Percentiles rank a stretch among this genome's conserved stretches.
phyloP scores from a whole-genome alignment of 2,113 vertebrate genomes.

The Cyprinodon tularosa region DNA sequence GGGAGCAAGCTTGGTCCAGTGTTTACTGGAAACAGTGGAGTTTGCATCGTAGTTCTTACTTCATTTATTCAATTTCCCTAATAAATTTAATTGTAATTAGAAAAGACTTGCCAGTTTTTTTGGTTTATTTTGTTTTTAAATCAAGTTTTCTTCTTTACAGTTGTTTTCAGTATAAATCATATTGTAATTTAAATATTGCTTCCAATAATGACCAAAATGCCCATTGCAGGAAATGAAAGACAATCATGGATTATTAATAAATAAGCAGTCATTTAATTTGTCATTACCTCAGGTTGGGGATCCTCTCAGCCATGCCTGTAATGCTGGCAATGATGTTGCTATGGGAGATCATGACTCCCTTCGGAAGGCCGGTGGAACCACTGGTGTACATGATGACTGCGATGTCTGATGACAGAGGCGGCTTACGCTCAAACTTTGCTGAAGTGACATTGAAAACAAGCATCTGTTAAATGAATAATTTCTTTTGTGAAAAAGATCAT shows the following conservation, averaged over 20 bases:
- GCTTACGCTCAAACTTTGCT: slow-evolving; percentile 70
- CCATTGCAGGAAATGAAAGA: neutral
- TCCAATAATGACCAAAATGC: neutral
- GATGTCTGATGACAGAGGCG: slow-evolving; percentile 83
- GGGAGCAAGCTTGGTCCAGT: neutral
- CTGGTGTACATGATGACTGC: slow-evolving; percentile 99
- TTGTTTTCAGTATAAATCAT: too few species aligned
- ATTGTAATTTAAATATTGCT: neutral
- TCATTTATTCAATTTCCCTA: neutral
- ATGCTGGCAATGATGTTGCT: slow-evolving; percentile 91
- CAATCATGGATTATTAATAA: neutral
- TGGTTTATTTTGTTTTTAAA: too few species aligned
- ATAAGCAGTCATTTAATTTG: neutral
- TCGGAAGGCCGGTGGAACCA: slow-evolving; percentile 93
- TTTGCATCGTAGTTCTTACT: neutral
- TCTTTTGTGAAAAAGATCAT: neutral
- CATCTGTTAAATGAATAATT: too few species aligned
- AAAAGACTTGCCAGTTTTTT: too few species aligned
- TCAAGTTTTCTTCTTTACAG: too few species aligned
- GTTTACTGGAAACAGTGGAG: slow-evolving; percentile 37
- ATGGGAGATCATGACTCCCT: slow-evolving; percentile 97
- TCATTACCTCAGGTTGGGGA: slow-evolving; percentile 86
- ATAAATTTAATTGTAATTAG: too few species aligned
- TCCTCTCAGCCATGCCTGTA: slow-evolving; percentile 91
- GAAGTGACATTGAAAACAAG: slow-evolving; percentile 24